A percentile compares a stretch with the other conserved stretches of the same genome.
These are phyloP conservation scores for Corythornis madagascariensis DNA, from an alignment of 2,113 vertebrate genomes.

Conservation along the genomic window DNA sequence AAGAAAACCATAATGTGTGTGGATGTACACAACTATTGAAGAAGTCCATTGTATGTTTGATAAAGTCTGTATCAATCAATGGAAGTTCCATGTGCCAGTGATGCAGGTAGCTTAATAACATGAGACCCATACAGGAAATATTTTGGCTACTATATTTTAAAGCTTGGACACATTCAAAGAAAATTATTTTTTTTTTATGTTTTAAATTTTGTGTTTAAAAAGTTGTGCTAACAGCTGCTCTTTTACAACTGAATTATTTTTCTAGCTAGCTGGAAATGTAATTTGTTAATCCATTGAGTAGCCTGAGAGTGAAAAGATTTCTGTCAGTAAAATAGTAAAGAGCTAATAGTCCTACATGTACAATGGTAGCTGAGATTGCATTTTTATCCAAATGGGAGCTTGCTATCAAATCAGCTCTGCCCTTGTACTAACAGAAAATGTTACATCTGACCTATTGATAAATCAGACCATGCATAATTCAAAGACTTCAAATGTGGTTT, in stretches of 20 bases:
- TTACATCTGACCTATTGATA: background rate
- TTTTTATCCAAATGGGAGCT: background rate
- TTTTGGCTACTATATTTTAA: background rate
- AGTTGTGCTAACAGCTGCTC: background rate
- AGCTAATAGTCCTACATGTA: background rate
- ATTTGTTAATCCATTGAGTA: background rate
- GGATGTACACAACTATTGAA: background rate
- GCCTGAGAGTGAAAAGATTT: background rate
- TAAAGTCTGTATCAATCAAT: background rate
- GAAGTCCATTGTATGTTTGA: background rate
- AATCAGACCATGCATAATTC: background rate
- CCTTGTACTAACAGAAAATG: background rate
- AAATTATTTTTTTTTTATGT: no score
- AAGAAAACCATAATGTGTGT: background rate
- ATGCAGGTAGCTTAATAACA: background rate
- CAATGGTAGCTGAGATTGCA: background rate
- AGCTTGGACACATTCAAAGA: background rate
- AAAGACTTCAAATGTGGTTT: background rate
- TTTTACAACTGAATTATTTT: background rate
- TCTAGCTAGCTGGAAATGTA: background rate
- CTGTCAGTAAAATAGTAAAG: background rate
- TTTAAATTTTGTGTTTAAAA: no score
- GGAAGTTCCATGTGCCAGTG: background rate
- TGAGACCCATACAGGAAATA: background rate
- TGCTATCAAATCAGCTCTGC: background rate